phyloP scores from a whole-genome alignment of 2,797 vertebrate species.

The Erpetoichthys calabaricus region DNA sequence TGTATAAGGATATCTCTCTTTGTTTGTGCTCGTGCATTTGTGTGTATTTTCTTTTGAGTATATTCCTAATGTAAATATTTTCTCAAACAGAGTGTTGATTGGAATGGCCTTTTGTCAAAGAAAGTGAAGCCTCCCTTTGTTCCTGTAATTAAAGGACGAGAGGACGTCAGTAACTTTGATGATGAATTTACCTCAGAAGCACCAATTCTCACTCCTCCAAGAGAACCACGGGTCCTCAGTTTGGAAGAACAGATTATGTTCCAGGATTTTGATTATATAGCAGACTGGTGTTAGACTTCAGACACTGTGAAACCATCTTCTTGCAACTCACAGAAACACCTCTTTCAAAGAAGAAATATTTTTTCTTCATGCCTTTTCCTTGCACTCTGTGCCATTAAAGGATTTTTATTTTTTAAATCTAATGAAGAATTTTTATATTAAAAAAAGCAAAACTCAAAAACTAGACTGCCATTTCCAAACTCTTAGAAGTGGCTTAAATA shows the following conservation, averaged over 20 bases:
- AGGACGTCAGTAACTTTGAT: conserved; percentile 97
- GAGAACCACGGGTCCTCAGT: conserved; percentile 80
- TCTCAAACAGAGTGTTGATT: conserved; percentile 69
- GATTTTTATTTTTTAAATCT: conserved; percentile 47
- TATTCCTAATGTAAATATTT: background rate
- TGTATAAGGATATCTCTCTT: conserved; percentile 17
- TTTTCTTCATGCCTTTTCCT: conserved; percentile 25
- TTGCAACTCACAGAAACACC: conserved; percentile 37
- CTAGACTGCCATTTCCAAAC: conserved; percentile 15
- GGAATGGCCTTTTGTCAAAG: conserved; percentile 81
- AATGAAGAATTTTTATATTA: conserved; percentile 54
- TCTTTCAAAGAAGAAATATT: conserved; percentile 24
- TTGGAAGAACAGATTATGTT: conserved; percentile 84
- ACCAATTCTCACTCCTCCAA: conserved; percentile 87
- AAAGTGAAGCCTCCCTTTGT: conserved; percentile 88
- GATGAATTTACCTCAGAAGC: conserved; percentile 98
- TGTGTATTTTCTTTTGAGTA: background rate
- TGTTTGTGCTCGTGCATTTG: background rate
- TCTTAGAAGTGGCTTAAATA: conserved; percentile 38
- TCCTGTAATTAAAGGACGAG: conserved; percentile 77
- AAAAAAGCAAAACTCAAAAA: conserved; percentile 18
- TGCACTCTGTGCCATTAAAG: conserved; percentile 64
- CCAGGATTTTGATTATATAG: conserved; percentile 95
- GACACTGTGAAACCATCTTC: conserved; percentile 61
- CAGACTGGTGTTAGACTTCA: conserved; percentile 90